Evolutionary conservation across 2,113 vertebrate genomes (phyloP), one percentile per base, ranked within the genome.

Genomic region (Callithrix jacchus): DNA sequence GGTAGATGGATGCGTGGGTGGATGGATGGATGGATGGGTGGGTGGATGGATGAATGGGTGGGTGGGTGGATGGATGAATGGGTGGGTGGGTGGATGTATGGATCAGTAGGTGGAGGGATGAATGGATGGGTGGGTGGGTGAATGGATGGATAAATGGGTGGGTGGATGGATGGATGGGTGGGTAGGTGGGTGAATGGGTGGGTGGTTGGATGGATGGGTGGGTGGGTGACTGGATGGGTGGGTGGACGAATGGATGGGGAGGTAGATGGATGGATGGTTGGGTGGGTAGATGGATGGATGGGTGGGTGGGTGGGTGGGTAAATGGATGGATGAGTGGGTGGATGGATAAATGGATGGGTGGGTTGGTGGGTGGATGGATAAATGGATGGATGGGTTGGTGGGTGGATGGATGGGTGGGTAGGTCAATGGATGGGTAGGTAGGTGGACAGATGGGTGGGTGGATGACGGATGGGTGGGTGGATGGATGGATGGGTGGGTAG

Each of bases 71-170:
- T 25, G 9, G 58, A 2, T 5, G 9, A 0, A 2, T 11, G 3
- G 10, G 2, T 58, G 9, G 3, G 1, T 1, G 3, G 23, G 0
- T 58, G 9, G 8, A 0, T 58, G 9, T 3, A 0, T 25, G 3
- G 56, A 0, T 25, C 3, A 8, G 0, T 25, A 1, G 23, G 0
- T 58, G 3, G 9, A 0, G 5, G 10, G 4, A 0, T 27, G 1
- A 0, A 0, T 27, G 10, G n/a, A 1, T 8, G 6, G 40, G 40
- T 35, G 5, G 58, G 20, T 17, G 6, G 18, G 23, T 2, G 13
- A 45, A 58, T 61, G 9, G 1, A 5, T 11, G 0, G 23, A 0
- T 61, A 3, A 9, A 0, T 27, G 58, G 3, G 1, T 61, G 3
- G 9, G 0, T 61, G 9, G 23, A 1, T 58, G 56, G 23, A 4